Conservation (phyloP, 1,140 invertebrate species). For the Formica selysi region DNA sequence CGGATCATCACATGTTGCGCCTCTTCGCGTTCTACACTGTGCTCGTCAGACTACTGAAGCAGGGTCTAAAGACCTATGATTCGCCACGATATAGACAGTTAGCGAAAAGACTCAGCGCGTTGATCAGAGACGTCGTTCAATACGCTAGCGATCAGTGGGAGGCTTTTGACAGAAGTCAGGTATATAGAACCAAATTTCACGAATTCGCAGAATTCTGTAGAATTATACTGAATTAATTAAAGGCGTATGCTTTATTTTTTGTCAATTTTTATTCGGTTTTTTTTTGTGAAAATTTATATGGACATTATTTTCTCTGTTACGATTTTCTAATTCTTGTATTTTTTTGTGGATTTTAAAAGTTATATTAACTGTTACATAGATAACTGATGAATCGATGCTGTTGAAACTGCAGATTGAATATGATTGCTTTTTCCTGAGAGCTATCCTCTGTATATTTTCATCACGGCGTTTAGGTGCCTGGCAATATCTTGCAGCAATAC, state of each 20-base stretch:
- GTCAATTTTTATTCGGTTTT: background rate
- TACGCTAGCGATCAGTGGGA: constrained; percentile 92
- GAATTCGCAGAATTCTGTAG: constrained; percentile 4
- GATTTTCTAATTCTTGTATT: constrained; percentile 43
- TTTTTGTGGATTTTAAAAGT: constrained; percentile 11
- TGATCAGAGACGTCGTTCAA: constrained; percentile 91
- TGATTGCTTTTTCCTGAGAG: constrained; percentile 91
- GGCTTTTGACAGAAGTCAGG: constrained; percentile 85
- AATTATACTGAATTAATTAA: background rate
- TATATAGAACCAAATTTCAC: constrained; percentile 37
- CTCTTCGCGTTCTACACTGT: constrained; percentile 91
- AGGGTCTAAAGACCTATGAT: constrained; percentile 90
- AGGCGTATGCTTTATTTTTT: background rate
- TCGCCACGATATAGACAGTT: constrained; percentile 90
- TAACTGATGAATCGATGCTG: constrained; percentile 86
- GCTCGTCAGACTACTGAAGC: constrained; percentile 89
- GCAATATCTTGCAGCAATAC: constrained; percentile 94
- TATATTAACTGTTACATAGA: constrained; percentile 58
- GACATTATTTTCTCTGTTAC: background rate
- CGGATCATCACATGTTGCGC: constrained; percentile 89
- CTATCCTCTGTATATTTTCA: constrained; percentile 91
- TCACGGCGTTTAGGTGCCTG: constrained; percentile 92
- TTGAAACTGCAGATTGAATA: constrained; percentile 91
- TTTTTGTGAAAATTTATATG: constrained; percentile 7
- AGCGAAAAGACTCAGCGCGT: constrained; percentile 90